Evolutionary conservation across 1,140 invertebrate species (phyloP).

Genomic region (Sarcophaga bullata): DNA sequence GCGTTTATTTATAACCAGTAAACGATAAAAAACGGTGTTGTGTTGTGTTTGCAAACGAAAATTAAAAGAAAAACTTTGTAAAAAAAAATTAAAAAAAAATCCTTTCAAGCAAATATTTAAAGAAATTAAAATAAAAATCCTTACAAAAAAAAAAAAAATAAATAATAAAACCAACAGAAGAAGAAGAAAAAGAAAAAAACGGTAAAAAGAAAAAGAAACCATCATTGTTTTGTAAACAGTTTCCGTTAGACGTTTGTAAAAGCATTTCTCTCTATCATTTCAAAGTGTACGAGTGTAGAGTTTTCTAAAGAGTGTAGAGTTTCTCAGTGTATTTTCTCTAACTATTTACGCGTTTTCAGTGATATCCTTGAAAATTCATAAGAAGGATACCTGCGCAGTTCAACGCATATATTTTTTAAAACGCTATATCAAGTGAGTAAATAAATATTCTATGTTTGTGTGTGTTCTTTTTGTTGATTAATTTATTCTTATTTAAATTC

Average conservation of each 20-base stretch:
- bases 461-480: too few relatives aligned
- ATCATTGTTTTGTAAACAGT: not conserved
- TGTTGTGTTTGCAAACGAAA: too few relatives aligned
- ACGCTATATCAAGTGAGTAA: not conserved
- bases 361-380: slow-evolving; percentile 4
- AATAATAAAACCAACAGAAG: not conserved
- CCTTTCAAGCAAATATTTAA: not conserved
- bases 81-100: not conserved
- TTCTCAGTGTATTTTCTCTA: not conserved
- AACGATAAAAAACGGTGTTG: too few relatives aligned
- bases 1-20: too few relatives aligned
- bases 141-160: not conserved
- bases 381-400: not conserved
- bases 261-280: not conserved
- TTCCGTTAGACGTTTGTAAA: not conserved
- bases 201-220: not conserved
- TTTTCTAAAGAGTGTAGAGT: not conserved
- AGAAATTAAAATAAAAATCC: too few relatives aligned
- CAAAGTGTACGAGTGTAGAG: not conserved
- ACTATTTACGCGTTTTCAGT: not conserved
- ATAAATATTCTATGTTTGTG: not conserved
- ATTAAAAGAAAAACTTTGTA: not conserved
- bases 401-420: not conserved
- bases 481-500: too few relatives aligned
- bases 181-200: not conserved